A percentile compares a stretch with the other conserved stretches of the same genome.
Conservation (phyloP, 2,888 invertebrate genomes). For the Melinaea menophilus region DNA sequence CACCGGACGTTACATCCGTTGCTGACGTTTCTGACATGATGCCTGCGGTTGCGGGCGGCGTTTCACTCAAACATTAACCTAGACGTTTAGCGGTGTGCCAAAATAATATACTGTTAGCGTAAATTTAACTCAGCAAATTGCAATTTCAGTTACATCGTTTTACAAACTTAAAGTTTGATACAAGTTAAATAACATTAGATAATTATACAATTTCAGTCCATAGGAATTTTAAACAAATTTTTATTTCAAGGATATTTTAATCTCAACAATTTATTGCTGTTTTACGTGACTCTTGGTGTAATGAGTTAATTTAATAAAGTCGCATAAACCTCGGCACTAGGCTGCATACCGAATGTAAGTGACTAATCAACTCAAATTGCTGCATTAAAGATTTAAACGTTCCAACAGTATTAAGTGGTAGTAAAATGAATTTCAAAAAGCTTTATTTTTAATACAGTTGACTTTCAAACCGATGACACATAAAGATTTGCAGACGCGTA, state of each 20-base stretch:
- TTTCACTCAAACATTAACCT: constrained; percentile 29
- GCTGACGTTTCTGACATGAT: constrained; percentile 14
- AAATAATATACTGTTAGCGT: constrained; percentile 22
- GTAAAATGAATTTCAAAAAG: too few relatives aligned
- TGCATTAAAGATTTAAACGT: background rate
- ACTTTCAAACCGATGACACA: too few relatives aligned
- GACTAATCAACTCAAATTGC: too few relatives aligned
- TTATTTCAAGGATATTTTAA: background rate
- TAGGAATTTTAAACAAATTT: too few relatives aligned
- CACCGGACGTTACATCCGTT: constrained; percentile 14
- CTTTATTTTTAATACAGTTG: too few relatives aligned
- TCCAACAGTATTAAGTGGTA: background rate
- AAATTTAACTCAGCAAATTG: background rate
- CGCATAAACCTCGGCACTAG: background rate
- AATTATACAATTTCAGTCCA: background rate
- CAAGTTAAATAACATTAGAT: background rate
- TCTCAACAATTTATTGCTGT: background rate
- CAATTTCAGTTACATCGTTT: too few relatives aligned
- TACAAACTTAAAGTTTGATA: too few relatives aligned
- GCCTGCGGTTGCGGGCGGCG: constrained; percentile 24
- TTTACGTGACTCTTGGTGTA: background rate
- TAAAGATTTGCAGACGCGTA: too few relatives aligned
- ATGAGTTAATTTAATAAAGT: constrained; percentile 2
- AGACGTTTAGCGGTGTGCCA: constrained; percentile 21
- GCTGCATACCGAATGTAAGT: background rate